phyloP scores from a whole-genome alignment of 2,888 invertebrate species.

The Plebejus argus region DNA sequence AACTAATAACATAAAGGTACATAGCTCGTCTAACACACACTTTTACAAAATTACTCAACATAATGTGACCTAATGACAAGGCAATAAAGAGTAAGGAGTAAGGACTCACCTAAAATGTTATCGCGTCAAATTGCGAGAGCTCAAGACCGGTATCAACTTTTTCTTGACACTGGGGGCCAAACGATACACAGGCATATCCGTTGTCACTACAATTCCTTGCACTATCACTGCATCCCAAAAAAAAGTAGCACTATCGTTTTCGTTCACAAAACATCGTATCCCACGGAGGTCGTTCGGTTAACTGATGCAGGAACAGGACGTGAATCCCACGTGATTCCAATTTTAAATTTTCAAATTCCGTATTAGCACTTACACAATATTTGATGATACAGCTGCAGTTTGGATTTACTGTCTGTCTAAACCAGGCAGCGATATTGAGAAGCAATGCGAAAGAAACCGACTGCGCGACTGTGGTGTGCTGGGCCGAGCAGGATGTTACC shows the following conservation, averaged over 20 bases:
- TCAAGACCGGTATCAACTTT: constrained; percentile 66
- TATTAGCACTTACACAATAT: neutral
- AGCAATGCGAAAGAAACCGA: constrained; percentile 59
- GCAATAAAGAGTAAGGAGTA: constrained; percentile 48
- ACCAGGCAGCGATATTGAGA: constrained; percentile 47
- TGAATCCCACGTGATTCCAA: constrained; percentile 53
- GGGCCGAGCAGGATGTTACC: constrained; percentile 69
- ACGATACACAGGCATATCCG: constrained; percentile 75
- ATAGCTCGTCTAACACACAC: neutral
- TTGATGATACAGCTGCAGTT: neutral
- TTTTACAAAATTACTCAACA: constrained; percentile 44
- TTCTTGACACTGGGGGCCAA: constrained; percentile 75
- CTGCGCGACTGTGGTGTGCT: constrained; percentile 74
- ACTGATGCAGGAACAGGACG: constrained; percentile 27
- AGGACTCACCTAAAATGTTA: constrained; percentile 78
- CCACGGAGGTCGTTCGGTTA: constrained; percentile 41
- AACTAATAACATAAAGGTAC: no score
- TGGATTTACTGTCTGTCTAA: constrained; percentile 35
- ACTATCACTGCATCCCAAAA: constrained; percentile 64
- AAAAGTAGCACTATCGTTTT: constrained; percentile 53
- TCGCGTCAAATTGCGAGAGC: constrained; percentile 69
- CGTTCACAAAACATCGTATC: constrained; percentile 57
- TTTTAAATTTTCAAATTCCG: neutral
- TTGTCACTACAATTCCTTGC: constrained; percentile 56
- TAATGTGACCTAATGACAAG: constrained; percentile 56